These are phyloP conservation scores for Drosophila bocqueti DNA, from an alignment of 1,140 invertebrate genomes.

Conservation along the genomic window DNA sequence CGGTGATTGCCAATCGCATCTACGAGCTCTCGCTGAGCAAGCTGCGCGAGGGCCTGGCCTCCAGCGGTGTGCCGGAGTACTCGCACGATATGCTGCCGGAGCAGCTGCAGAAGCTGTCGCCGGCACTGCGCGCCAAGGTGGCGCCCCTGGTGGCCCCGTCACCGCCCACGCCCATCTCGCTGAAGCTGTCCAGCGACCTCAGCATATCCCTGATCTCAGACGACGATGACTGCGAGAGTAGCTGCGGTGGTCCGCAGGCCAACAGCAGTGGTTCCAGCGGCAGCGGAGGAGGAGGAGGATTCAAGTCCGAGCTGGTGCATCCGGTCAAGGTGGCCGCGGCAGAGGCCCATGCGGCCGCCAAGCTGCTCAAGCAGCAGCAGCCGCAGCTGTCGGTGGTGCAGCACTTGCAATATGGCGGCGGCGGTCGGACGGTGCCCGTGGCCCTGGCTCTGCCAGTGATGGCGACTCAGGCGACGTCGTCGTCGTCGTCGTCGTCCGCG, in stretches of 20 bases:
- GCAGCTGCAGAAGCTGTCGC: slow-evolving; percentile 69
- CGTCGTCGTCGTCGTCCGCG: slow-evolving; percentile 22
- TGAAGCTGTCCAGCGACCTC: slow-evolving; percentile 80
- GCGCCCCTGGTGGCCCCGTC: slow-evolving; percentile 59
- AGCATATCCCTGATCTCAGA: slow-evolving; percentile 85
- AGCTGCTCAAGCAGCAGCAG: slow-evolving; percentile 70
- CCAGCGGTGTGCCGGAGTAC: slow-evolving; percentile 76
- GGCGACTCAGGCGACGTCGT: slow-evolving; percentile 16
- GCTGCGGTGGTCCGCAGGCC: slow-evolving; percentile 15
- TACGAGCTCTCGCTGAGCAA: slow-evolving; percentile 80
- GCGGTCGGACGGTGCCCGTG: slow-evolving; percentile 37
- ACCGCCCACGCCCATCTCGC: slow-evolving; percentile 69
- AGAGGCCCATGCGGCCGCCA: slow-evolving; percentile 67
- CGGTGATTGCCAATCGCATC: slow-evolving; percentile 81
- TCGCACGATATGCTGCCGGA: slow-evolving; percentile 61
- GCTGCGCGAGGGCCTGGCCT: slow-evolving; percentile 76
- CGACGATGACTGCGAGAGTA: slow-evolving; percentile 75
- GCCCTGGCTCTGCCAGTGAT: slow-evolving; percentile 61
- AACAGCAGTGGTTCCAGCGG: slow-evolving; percentile 10
- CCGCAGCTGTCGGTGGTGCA: slow-evolving; percentile 74
- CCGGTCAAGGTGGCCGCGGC: slow-evolving; percentile 52
- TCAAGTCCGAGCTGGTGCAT: slow-evolving; percentile 38
- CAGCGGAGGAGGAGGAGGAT: neutral
- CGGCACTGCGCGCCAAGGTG: slow-evolving; percentile 69
- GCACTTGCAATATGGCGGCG: slow-evolving; percentile 64